Percentiles rank a stretch among this genome's conserved stretches.
These are phyloP conservation scores for Corythornis cristatus DNA, from an alignment of 2,113 vertebrate genomes.

Conservation along the genomic window DNA sequence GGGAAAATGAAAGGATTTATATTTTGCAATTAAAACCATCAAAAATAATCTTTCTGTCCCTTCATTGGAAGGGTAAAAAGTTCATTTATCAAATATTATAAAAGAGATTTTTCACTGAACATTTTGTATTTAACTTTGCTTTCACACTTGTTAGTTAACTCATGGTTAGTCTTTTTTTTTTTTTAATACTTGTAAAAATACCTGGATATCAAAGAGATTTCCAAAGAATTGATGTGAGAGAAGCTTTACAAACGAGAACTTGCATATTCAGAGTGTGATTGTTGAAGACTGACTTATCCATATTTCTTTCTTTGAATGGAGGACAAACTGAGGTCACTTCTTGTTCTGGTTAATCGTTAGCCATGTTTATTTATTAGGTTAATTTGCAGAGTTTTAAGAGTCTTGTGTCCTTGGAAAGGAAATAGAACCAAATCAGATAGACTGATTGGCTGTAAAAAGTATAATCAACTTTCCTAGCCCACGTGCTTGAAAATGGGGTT, in stretches of 20 bases:
- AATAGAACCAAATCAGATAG: not conserved
- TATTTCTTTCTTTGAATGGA: conserved; percentile 1
- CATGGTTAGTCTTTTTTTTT: not conserved
- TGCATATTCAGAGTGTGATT: not conserved
- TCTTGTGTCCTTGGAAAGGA: not conserved
- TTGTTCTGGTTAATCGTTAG: conserved; percentile 61
- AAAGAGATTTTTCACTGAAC: not conserved
- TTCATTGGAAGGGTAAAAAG: not conserved
- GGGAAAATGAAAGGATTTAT: not conserved
- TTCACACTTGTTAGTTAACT: not conserved
- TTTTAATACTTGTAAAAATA: not conserved
- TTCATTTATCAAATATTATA: not conserved
- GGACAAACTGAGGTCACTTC: conserved; percentile 53
- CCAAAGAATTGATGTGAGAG: not conserved
- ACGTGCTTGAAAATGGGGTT: not conserved
- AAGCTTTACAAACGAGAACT: conserved; percentile 31
- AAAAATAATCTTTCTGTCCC: not conserved
- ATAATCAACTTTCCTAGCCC: not conserved
- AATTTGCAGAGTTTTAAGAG: conserved; percentile 9
- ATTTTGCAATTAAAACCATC: not conserved
- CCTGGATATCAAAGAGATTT: not conserved
- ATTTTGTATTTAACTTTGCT: not conserved
- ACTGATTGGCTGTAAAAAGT: not conserved
- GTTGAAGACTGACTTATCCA: conserved; percentile 31
- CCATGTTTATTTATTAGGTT: conserved; percentile 47